phyloP scores from a whole-genome alignment of 2,888 invertebrate species.

The Diloba caeruleocephala region DNA sequence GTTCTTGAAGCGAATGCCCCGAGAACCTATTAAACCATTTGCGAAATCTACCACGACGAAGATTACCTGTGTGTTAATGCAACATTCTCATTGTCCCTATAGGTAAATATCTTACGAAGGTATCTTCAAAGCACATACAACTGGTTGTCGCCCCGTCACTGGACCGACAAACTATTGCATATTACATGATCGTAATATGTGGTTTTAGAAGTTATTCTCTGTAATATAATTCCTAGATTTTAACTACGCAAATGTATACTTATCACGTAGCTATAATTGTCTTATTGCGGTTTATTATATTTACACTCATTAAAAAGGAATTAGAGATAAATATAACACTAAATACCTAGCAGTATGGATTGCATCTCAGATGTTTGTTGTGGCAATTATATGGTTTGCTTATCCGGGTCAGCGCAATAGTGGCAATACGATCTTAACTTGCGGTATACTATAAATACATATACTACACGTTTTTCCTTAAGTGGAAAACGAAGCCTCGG shows the following conservation, averaged over 20 bases:
- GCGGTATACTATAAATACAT: constrained; percentile 3
- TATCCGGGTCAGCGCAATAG: constrained; percentile 24
- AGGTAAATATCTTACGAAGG: constrained; percentile 23
- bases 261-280: constrained; percentile 43
- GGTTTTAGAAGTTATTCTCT: constrained; percentile 25
- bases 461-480: constrained; percentile 33
- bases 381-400: constrained; percentile 61
- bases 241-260: constrained; percentile 37
- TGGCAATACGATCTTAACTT: constrained; percentile 35
- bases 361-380: constrained; percentile 56
- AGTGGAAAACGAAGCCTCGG: constrained; percentile 14
- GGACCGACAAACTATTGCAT: constrained; percentile 16
- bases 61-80: constrained; percentile 47
- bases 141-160: background rate
- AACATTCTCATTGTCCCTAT: constrained; percentile 7
- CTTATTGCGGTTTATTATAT: constrained; percentile 54
- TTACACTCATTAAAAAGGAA: constrained; percentile 57
- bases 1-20: constrained; percentile 71
- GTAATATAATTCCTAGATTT: constrained; percentile 34
- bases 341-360: constrained; percentile 53
- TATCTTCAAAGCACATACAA: constrained; percentile 15
- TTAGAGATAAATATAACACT: constrained; percentile 51
- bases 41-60: constrained; percentile 64
- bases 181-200: constrained; percentile 30
- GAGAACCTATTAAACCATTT: constrained; percentile 66